phyloP scores from a whole-genome alignment of 2,113 vertebrate species.

The Semnopithecus entellus region DNA sequence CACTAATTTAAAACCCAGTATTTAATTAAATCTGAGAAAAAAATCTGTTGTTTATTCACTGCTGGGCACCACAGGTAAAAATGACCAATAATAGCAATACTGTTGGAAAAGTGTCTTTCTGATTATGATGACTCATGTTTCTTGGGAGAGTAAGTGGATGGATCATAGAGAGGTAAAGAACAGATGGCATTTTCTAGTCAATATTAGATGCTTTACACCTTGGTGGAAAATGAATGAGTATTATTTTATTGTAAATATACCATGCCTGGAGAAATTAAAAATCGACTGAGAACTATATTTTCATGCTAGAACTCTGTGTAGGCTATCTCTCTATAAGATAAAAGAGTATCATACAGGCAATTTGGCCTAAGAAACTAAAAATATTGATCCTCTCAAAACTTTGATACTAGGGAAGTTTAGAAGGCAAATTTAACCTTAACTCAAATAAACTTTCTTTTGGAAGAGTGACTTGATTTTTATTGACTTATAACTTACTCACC shows the following conservation, averaged over 20 bases:
- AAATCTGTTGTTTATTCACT: background rate
- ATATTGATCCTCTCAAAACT: constrained; percentile 14
- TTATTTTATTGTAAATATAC: background rate
- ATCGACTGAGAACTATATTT: background rate
- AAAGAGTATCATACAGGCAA: background rate
- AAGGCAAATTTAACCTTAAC: constrained; percentile 7
- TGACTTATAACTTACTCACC: constrained; percentile 6
- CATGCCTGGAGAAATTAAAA: background rate
- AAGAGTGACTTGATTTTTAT: constrained; percentile 56
- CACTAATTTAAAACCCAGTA: background rate
- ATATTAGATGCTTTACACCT: background rate
- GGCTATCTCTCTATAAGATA: background rate
- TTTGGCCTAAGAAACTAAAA: background rate
- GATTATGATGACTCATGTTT: background rate
- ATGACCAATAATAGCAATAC: background rate
- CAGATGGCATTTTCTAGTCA: background rate
- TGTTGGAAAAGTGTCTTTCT: background rate
- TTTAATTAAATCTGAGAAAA: constrained; percentile 17
- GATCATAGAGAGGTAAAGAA: background rate
- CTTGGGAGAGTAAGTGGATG: background rate
- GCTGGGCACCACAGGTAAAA: background rate
- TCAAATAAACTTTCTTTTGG: constrained; percentile 41
- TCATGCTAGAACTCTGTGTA: background rate
- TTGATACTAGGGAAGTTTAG: background rate
- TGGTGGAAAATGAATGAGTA: background rate